A percentile compares a stretch with the other conserved stretches of the same genome.
phyloP scores from a whole-genome alignment of 2,888 invertebrate genomes.

The Calameuta idolon region DNA sequence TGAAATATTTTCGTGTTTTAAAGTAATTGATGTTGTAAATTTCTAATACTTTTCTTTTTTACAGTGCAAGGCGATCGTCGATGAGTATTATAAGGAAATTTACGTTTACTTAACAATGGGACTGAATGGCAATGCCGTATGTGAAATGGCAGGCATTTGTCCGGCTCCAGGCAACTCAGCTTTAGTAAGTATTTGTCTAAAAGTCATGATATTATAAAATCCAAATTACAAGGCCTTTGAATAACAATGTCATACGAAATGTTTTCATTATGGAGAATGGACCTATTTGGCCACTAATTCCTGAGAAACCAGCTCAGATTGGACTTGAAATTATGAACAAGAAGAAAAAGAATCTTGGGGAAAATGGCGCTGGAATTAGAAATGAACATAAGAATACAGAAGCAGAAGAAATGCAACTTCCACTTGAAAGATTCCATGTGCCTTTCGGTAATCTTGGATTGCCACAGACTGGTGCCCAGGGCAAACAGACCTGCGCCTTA shows the following conservation, averaged over 20 bases:
- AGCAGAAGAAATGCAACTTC: conserved; percentile 66
- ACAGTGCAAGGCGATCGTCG: conserved; percentile 79
- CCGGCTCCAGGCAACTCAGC: conserved; percentile 58
- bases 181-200: conserved; percentile 41
- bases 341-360: conserved; percentile 28
- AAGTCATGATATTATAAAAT: conserved; percentile 13
- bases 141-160: conserved; percentile 79
- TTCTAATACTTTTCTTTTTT: neutral
- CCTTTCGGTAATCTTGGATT: conserved; percentile 34
- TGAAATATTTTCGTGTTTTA: neutral
- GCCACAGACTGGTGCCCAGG: conserved; percentile 58
- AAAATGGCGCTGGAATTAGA: conserved; percentile 26
- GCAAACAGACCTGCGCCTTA: conserved; percentile 76
- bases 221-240: neutral
- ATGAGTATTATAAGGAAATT: conserved; percentile 81
- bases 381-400: conserved; percentile 37
- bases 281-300: conserved; percentile 75
- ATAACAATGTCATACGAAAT: neutral
- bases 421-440: conserved; percentile 67
- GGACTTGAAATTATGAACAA: conserved; percentile 43
- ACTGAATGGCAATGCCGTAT: conserved; percentile 78
- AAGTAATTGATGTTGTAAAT: neutral
- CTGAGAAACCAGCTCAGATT: conserved; percentile 53
- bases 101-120: conserved; percentile 79
- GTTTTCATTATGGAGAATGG: conserved; percentile 46